A percentile compares a stretch with the other conserved stretches of the same genome.
These are phyloP conservation scores for Thunnus maccoyii DNA, from an alignment of 2,113 vertebrate species.

Conservation along the genomic window DNA sequence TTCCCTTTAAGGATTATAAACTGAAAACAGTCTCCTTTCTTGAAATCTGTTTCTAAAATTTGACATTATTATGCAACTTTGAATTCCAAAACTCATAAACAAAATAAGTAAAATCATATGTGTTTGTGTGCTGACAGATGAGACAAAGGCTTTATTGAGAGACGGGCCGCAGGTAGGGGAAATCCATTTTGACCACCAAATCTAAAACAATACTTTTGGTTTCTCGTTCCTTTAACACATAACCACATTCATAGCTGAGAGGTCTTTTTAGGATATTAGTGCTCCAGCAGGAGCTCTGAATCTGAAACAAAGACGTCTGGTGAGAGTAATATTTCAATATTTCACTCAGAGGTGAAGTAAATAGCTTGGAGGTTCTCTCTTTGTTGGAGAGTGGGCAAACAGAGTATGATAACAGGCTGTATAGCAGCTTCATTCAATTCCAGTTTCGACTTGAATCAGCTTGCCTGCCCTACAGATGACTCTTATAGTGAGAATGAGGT, in stretches of 20 bases:
- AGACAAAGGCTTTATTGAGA: slow-evolving; percentile 18
- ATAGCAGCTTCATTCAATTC: slow-evolving; percentile 35
- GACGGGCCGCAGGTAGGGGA: slow-evolving; percentile 23
- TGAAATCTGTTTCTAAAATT: background rate
- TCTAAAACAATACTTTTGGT: slow-evolving; percentile 28
- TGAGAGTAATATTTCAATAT: slow-evolving; percentile 31
- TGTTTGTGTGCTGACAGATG: background rate
- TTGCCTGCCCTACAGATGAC: slow-evolving; percentile 55
- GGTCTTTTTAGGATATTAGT: slow-evolving; percentile 32
- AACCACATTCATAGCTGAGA: slow-evolving; percentile 18
- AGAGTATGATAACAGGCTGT: slow-evolving; percentile 43
- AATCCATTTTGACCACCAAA: slow-evolving; percentile 44
- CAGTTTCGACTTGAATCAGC: slow-evolving; percentile 47
- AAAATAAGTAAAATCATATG: slow-evolving; percentile 19
- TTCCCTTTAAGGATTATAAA: no score
- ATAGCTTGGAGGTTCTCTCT: slow-evolving; percentile 33
- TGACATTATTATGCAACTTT: background rate
- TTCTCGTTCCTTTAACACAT: slow-evolving; percentile 36
- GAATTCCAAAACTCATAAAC: slow-evolving; percentile 3
- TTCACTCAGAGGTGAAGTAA: slow-evolving; percentile 50
- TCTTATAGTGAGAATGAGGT: slow-evolving; percentile 55
- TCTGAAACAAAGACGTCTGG: slow-evolving; percentile 27
- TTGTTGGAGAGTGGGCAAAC: slow-evolving; percentile 32
- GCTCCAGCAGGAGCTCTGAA: background rate
- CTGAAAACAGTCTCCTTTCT: background rate